A percentile compares a stretch with the other conserved stretches of the same genome.
Conservation (phyloP, 2,113 vertebrate genomes). For the Strix uralensis region DNA sequence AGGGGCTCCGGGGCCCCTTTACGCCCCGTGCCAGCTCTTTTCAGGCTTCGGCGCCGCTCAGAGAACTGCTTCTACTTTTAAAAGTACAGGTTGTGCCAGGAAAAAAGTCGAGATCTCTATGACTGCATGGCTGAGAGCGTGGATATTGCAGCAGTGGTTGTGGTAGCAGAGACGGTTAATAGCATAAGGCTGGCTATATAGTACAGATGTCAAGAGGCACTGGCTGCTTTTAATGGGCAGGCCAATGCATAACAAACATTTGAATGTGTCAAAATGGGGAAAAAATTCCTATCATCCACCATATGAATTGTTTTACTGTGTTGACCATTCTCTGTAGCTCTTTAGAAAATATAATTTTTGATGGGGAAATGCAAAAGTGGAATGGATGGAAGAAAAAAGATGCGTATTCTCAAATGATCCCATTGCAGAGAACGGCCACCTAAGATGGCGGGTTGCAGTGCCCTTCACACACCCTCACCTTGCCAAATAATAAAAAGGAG, state of each 20-base stretch:
- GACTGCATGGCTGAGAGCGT: not conserved
- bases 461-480: not conserved
- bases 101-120: not conserved
- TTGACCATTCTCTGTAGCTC: not conserved
- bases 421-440: not conserved
- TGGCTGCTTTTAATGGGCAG: not conserved
- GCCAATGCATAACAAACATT: not conserved
- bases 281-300: not conserved
- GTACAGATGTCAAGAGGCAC: not conserved
- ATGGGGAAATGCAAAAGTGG: fast-evolving
- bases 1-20: not conserved
- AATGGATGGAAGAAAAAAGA: not conserved
- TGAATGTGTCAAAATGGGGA: not conserved
- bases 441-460: fast-evolving
- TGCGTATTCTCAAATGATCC: fast-evolving
- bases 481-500: not conserved
- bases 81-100: not conserved
- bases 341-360: not conserved
- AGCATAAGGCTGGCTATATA: not conserved
- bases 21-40: not conserved
- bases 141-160: not conserved
- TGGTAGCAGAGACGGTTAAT: not conserved
- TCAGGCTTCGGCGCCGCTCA: not conserved
- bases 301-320: not conserved
- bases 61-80: not conserved